Conservation (phyloP, 2,888 invertebrate genomes). For the Lycocerus yunnanus region DNA sequence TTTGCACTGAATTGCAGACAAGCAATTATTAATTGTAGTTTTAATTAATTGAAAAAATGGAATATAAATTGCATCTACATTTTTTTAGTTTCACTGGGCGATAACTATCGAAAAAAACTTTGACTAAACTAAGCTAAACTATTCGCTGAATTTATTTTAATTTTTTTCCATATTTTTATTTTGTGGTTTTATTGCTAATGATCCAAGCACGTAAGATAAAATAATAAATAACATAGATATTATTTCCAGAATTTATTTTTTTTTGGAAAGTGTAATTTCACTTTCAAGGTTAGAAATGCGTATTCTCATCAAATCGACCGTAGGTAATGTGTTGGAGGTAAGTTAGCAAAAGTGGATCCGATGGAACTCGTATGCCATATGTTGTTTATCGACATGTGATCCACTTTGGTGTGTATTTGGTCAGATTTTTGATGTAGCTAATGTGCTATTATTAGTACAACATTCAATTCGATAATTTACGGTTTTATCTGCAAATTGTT, state of each 20-base stretch:
- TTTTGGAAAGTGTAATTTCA: background rate
- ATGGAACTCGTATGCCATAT: constrained; percentile 18
- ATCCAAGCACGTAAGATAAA: no score
- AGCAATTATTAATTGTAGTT: background rate
- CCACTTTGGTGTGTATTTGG: background rate
- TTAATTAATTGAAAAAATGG: background rate
- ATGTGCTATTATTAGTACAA: constrained; percentile 4
- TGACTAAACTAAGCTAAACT: no score
- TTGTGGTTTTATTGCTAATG: no score
- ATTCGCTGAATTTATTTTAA: no score
- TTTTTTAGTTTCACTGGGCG: no score
- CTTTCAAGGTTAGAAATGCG: background rate
- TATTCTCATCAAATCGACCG: constrained; percentile 18
- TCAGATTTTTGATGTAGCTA: background rate
- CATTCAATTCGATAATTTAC: constrained; percentile 11
- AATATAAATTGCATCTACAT: no score
- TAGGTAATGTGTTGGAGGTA: constrained; percentile 8
- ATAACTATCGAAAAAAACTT: no score
- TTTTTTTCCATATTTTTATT: no score
- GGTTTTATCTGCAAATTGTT: constrained; percentile 12
- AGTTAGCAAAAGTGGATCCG: constrained; percentile 9
- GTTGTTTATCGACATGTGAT: constrained; percentile 25
- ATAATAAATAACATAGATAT: no score
- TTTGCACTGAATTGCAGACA: background rate
- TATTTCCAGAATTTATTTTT: no score